Evolutionary conservation across 2,113 vertebrate species (phyloP).

Genomic region (Thunnus maccoyii): DNA sequence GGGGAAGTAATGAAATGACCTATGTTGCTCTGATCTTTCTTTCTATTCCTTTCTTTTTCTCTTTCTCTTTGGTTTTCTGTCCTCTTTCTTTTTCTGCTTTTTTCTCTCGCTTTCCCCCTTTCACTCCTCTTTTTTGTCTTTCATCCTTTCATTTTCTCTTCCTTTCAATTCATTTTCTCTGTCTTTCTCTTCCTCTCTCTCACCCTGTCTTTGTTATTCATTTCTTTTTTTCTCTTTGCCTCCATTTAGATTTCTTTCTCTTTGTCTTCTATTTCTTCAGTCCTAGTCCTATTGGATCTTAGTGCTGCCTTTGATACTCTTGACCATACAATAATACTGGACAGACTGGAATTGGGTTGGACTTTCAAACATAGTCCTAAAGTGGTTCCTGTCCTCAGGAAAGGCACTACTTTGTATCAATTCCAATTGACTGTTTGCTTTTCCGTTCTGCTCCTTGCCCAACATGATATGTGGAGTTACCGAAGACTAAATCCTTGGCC

Average conservation of each 20-base stretch:
- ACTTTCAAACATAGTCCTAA: too few relatives aligned
- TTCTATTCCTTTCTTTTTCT: background rate
- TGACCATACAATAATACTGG: too few relatives aligned
- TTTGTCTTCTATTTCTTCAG: background rate
- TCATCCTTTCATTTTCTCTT: background rate
- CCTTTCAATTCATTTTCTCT: background rate
- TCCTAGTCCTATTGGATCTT: too few relatives aligned
- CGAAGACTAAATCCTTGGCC: too few relatives aligned
- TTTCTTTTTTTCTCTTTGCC: background rate
- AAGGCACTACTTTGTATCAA: too few relatives aligned
- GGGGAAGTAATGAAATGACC: conserved; percentile 48
- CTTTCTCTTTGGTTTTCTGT: background rate
- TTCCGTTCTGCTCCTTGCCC: too few relatives aligned
- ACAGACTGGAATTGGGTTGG: too few relatives aligned
- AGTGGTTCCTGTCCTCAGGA: too few relatives aligned
- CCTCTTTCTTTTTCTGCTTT: too few relatives aligned
- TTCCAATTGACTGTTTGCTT: too few relatives aligned
- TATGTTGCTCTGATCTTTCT: conserved; percentile 9
- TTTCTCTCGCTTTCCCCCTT: background rate
- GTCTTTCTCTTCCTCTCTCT: background rate
- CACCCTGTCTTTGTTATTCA: background rate
- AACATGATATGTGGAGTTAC: too few relatives aligned
- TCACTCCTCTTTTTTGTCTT: background rate
- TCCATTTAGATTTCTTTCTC: background rate
- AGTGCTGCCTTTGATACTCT: too few relatives aligned